phyloP scores from a whole-genome alignment of 2,888 invertebrate genomes.

The Noctua comes region DNA sequence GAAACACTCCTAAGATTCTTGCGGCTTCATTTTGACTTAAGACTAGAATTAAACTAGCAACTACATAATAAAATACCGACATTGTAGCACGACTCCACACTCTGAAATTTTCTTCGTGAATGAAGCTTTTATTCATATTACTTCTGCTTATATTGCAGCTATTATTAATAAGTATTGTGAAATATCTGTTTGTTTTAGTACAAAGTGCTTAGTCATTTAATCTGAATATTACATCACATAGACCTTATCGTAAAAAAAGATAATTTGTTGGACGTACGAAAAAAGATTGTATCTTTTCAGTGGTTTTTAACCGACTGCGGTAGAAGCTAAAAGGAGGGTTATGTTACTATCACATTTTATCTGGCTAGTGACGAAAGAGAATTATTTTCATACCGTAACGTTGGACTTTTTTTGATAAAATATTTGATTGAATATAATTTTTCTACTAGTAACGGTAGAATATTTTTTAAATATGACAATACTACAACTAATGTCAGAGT shows the following conservation, averaged over 20 bases:
- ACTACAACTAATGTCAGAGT: too few species aligned
- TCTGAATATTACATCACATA: slow-evolving; percentile 4
- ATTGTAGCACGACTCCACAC: slow-evolving; percentile 2
- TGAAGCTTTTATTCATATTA: too few species aligned
- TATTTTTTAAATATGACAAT: too few species aligned
- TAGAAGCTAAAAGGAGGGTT: not conserved
- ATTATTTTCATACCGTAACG: too few species aligned
- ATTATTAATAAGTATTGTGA: slow-evolving; percentile 3
- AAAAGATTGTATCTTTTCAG: not conserved
- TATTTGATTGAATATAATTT: too few species aligned
- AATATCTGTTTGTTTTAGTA: not conserved
- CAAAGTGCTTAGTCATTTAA: not conserved
- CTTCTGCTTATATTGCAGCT: not conserved
- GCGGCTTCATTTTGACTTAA: slow-evolving; percentile 22
- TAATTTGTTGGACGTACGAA: too few species aligned
- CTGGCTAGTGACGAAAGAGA: not conserved
- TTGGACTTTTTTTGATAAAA: too few species aligned
- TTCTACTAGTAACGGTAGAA: too few species aligned
- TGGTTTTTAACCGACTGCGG: not conserved
- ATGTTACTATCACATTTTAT: not conserved
- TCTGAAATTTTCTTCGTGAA: not conserved
- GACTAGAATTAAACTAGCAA: not conserved
- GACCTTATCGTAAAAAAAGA: not conserved
- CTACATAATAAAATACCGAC: not conserved
- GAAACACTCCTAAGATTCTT: slow-evolving; percentile 32